Base-by-base conservation (phyloP, 2,113 vertebrate genomes). In the Bucco capensis region DNA sequence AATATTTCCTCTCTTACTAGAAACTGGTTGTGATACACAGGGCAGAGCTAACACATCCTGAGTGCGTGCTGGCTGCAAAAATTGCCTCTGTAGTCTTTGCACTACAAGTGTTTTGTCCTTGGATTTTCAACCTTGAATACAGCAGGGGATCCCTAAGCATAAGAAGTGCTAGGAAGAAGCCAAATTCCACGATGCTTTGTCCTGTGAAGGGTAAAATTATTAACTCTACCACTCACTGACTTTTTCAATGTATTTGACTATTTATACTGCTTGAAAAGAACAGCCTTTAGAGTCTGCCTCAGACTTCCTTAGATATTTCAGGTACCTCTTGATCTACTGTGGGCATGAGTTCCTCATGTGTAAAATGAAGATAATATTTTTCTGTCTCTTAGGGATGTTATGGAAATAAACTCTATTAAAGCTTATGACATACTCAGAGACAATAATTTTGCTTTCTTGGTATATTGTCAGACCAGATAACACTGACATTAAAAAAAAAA, bases 341-440 rank as follows among this genome's bases (percentile, higher is more conserved):
- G 76, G 72, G 56, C 60, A 38, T 76, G 62, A 74, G 49, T 47
- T 84, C 54, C 70, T 58, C 11, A 14, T 42, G 50, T 78, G 64
- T 67, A 87, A 95, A 91, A 88, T 77, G 31, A 95, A 66, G 57
- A 40, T 50, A 77, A 72, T 74, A 57, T 70, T 75, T 89, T 69
- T 72, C 56, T 76, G 57, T 67, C 31, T 79, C 33, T 37, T 81
- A 38, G 28, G 33, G 27, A 53, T 53, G 19, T 69, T 87, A 35
- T 19, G 31, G 54, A 23, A 69, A 76, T 83, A 90, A 92, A 85
- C 71, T 94, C 70, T 53, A 24, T 22, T 33, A 61, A 65, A 44
- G 38, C 21, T 38, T 70, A 35, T 78, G 72, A 65, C 10, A 33
- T 56, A 83, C 47, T 51, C 2, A 10, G 44, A 66, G 30, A 95